These are phyloP conservation scores for Bujurquina vittata DNA, from an alignment of 2,113 vertebrate species.

Conservation along the genomic window DNA sequence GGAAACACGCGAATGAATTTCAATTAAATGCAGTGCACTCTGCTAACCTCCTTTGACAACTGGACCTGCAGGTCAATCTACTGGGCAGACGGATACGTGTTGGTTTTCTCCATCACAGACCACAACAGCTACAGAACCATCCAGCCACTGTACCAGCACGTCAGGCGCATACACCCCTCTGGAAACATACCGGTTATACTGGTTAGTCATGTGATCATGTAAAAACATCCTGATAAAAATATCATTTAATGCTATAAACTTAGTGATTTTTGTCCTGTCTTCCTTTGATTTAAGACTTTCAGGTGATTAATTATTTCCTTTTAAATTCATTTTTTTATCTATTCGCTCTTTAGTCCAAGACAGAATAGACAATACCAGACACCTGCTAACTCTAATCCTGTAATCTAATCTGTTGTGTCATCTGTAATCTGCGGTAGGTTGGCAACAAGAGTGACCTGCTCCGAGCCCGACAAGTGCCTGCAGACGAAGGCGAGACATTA, in stretches of 20 bases:
- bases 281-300: not conserved
- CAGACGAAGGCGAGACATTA: constrained; percentile 86
- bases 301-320: not conserved
- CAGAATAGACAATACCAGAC: not conserved
- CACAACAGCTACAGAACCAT: constrained; percentile 87
- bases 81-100: constrained; percentile 93
- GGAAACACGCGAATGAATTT: not conserved
- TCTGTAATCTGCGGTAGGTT: constrained; percentile 74
- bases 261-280: not conserved
- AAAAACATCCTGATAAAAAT: accelerated
- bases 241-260: not conserved
- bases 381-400: constrained; percentile 32
- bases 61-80: constrained; percentile 86
- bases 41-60: not conserved
- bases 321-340: not conserved
- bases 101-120: constrained; percentile 94
- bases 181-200: constrained; percentile 91
- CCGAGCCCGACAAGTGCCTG: constrained; percentile 87
- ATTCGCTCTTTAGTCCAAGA: not conserved
- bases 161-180: constrained; percentile 89
- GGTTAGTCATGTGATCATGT: constrained; percentile 30
- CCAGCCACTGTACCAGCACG: constrained; percentile 89
- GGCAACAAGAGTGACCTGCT: constrained; percentile 94
- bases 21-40: not conserved
- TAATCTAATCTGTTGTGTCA: constrained; percentile 39